Percentiles rank a stretch among this genome's conserved stretches.
Evolutionary conservation across 2,797 vertebrate genomes (phyloP).

Genomic region (Eulemur rubriventer): DNA sequence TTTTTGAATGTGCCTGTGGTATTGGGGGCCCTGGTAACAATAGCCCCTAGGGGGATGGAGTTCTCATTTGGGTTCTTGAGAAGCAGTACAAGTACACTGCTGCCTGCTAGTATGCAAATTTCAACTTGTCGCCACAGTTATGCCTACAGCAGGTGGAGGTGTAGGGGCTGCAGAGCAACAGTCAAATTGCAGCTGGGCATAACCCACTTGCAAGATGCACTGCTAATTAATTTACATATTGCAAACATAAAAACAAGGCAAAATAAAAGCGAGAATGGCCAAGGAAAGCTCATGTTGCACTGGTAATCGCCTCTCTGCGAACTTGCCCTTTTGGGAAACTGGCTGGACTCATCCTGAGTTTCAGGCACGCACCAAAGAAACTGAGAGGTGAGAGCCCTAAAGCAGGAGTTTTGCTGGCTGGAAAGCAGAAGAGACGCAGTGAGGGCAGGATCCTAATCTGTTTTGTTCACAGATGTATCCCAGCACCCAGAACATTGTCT

Average conservation of each 20-base stretch:
- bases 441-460: not conserved
- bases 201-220: slow-evolving; percentile 61
- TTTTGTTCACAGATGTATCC: not conserved
- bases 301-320: slow-evolving; percentile 61
- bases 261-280: slow-evolving; percentile 62
- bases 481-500: not conserved
- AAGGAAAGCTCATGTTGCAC: slow-evolving; percentile 43
- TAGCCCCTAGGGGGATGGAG: slow-evolving; percentile 33
- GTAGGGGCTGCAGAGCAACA: slow-evolving; percentile 37
- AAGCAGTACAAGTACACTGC: not conserved
- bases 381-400: not conserved
- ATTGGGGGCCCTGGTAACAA: slow-evolving; percentile 16
- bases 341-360: not conserved
- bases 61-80: slow-evolving; percentile 18
- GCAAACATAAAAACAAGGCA: slow-evolving; percentile 77
- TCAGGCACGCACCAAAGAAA: not conserved
- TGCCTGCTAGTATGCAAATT: slow-evolving; percentile 69
- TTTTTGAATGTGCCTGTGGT: not conserved
- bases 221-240: slow-evolving; percentile 78
- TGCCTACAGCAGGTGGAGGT: slow-evolving; percentile 37
- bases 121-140: slow-evolving; percentile 66
- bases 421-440: not conserved
- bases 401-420: not conserved
- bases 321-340: slow-evolving; percentile 38
- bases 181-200: slow-evolving; percentile 57